These are phyloP conservation scores for Platichthys flesus DNA, from an alignment of 2,113 vertebrate species.

Conservation along the genomic window DNA sequence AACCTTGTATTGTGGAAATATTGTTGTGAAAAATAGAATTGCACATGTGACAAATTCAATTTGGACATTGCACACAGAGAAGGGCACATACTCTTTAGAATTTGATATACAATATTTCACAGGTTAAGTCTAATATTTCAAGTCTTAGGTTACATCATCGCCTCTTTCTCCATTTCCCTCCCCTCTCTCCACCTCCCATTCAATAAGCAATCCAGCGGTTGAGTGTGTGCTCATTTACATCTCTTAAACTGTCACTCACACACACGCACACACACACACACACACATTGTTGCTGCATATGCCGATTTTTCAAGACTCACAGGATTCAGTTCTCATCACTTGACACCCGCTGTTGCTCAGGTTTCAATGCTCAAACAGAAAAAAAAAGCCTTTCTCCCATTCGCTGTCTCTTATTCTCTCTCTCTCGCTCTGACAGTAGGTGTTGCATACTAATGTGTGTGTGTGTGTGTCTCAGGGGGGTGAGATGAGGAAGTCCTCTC, in stretches of 20 bases:
- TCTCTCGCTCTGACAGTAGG: conserved; percentile 76
- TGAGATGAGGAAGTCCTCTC: conserved; percentile 83
- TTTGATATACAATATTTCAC: background rate
- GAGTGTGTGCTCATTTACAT: conserved; percentile 63
- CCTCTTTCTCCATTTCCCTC: conserved; percentile 14
- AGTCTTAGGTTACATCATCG: conserved; percentile 8
- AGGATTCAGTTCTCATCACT: conserved; percentile 66
- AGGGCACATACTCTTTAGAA: background rate
- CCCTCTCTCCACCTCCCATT: conserved; percentile 42
- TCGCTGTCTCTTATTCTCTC: conserved; percentile 64
- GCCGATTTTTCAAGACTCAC: conserved; percentile 61
- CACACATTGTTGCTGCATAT: conserved; percentile 59
- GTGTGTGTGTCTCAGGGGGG: conserved; percentile 75
- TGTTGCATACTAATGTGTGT: conserved; percentile 81
- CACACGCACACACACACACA: conserved; percentile 19
- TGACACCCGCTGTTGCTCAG: conserved; percentile 71
- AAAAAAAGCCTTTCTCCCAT: conserved; percentile 31
- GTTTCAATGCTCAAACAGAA: conserved; percentile 65
- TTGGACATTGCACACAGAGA: background rate
- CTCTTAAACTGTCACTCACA: conserved; percentile 62
- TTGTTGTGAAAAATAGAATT: background rate
- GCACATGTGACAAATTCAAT: background rate
- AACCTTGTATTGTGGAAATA: background rate
- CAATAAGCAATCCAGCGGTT: conserved; percentile 46
- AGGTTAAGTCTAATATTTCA: background rate